phyloP scores from a whole-genome alignment of 2,113 vertebrate species.

The Entelurus aequoreus region DNA sequence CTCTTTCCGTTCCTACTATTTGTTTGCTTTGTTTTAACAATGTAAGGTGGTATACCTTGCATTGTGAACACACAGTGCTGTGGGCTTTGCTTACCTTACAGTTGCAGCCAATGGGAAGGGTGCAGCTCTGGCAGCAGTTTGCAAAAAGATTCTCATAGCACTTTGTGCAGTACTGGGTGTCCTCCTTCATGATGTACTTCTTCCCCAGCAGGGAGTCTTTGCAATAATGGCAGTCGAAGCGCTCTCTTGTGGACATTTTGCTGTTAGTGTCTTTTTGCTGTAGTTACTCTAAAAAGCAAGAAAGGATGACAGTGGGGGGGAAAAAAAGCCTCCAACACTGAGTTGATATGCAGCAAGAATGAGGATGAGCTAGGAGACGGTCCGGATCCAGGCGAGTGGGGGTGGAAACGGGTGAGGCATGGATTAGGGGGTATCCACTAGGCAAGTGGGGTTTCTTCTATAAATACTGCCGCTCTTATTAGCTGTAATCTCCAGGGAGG shows the following conservation, averaged over 20 bases:
- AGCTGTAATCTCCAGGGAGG: slow-evolving; percentile 68
- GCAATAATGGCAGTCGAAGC: slow-evolving; percentile 85
- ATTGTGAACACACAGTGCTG: neutral
- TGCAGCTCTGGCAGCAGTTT: slow-evolving; percentile 85
- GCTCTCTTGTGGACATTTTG: slow-evolving; percentile 71
- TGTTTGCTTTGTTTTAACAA: neutral
- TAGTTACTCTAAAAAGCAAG: slow-evolving; percentile 23
- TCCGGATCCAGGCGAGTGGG: slow-evolving; percentile 15
- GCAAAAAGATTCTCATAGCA: slow-evolving; percentile 88
- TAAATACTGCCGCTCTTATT: slow-evolving; percentile 76
- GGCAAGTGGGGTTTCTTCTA: slow-evolving; percentile 59
- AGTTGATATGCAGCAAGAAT: slow-evolving; percentile 17
- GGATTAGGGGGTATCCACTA: slow-evolving; percentile 66
- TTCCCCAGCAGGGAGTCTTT: slow-evolving; percentile 85
- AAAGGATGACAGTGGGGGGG: slow-evolving; percentile 2
- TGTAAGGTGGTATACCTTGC: no score
- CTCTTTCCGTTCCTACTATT: neutral
- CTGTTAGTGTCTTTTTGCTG: slow-evolving; percentile 43
- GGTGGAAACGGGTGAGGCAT: slow-evolving; percentile 51
- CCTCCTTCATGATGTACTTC: slow-evolving; percentile 83
- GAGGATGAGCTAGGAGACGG: slow-evolving; percentile 26
- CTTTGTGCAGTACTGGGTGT: slow-evolving; percentile 82
- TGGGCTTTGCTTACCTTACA: slow-evolving; percentile 77
- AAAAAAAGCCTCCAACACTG: slow-evolving; percentile 38
- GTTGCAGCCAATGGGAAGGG: slow-evolving; percentile 80